These are phyloP conservation scores for Bradysia coprophila DNA, from an alignment of 1,140 invertebrate species.

Conservation along the genomic window DNA sequence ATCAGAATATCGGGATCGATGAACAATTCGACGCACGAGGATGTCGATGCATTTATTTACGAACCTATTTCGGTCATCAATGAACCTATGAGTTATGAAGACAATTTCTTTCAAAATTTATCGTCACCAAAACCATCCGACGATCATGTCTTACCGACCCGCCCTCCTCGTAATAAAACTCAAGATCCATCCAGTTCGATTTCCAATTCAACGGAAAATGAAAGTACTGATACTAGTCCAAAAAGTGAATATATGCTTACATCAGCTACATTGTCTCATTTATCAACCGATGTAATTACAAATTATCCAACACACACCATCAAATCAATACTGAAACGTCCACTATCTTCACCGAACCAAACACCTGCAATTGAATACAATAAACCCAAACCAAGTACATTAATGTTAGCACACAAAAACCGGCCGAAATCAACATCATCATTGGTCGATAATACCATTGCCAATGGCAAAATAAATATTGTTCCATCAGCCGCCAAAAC, in stretches of 20 bases:
- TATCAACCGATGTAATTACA: conserved; percentile 3
- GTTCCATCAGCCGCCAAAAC: neutral
- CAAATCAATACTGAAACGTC: conserved; percentile 53
- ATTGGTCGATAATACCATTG: neutral
- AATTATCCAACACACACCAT: conserved; percentile 16
- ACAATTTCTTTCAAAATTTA: too few relatives aligned
- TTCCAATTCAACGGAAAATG: too few relatives aligned
- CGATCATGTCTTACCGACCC: conserved; percentile 12
- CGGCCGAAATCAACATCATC: neutral
- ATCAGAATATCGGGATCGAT: neutral
- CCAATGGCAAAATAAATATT: neutral
- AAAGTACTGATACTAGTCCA: neutral
- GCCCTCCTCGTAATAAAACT: conserved; percentile 19
- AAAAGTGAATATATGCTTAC: neutral
- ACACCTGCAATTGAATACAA: neutral
- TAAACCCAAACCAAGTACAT: neutral
- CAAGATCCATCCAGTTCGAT: conserved; percentile 7
- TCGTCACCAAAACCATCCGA: conserved; percentile 1
- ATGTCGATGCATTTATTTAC: neutral
- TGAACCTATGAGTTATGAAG: neutral
- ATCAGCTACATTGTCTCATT: neutral
- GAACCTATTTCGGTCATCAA: neutral
- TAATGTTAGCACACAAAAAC: neutral
- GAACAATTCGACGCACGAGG: neutral
- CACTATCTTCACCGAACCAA: conserved; percentile 10